A percentile compares a stretch with the other conserved stretches of the same genome.
phyloP scores from a whole-genome alignment of 2,888 invertebrate species.

The Cybosia mesomella region DNA sequence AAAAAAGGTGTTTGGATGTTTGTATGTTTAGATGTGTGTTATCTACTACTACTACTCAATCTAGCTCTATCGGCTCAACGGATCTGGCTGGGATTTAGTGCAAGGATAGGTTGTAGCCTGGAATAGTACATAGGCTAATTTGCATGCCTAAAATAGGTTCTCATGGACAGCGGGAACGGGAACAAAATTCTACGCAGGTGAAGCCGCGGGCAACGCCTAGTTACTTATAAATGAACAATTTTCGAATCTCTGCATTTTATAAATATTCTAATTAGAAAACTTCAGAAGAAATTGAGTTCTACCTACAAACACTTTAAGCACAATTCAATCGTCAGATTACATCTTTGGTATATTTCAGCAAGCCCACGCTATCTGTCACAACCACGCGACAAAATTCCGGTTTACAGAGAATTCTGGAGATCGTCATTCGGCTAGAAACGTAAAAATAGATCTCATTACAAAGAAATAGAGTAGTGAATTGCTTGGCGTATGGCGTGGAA shows the following conservation, averaged over 20 bases:
- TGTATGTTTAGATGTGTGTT: no score
- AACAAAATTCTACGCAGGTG: no score
- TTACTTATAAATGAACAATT: not conserved
- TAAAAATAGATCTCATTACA: constrained; percentile 22
- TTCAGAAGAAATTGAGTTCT: constrained; percentile 20
- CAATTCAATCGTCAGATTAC: constrained; percentile 28
- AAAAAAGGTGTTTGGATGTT: no score
- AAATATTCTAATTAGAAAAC: not conserved
- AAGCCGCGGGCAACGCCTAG: no score
- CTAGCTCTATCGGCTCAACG: no score
- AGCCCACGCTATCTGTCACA: constrained; percentile 39
- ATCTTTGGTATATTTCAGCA: constrained; percentile 27
- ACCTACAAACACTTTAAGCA: constrained; percentile 7
- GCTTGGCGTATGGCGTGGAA: not conserved
- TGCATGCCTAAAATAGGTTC: no score
- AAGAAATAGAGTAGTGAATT: not conserved
- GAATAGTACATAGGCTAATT: no score
- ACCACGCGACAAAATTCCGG: constrained; percentile 33
- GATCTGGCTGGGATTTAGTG: no score
- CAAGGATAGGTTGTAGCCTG: no score
- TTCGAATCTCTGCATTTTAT: not conserved
- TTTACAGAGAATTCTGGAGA: constrained; percentile 30
- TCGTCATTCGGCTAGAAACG: not conserved
- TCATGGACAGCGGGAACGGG: no score
- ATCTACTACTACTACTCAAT: no score